Evolutionary conservation across 2,888 invertebrate species (phyloP), one percentile per base, ranked within the genome.

Genomic region (Tachina fera): DNA sequence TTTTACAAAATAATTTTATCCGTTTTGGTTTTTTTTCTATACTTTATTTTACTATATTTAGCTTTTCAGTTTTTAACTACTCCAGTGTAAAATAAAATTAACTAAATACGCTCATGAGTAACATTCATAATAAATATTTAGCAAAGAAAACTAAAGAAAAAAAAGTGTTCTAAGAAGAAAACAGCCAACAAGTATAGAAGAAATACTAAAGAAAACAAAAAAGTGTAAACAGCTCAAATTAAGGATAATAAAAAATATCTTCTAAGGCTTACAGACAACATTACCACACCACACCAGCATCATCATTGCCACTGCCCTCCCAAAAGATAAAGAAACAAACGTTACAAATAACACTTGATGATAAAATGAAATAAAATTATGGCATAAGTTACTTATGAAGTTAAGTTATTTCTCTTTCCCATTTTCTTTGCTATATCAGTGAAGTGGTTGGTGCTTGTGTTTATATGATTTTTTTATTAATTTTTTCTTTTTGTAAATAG

Each of bases 91-190:
- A 85, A 88, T 88, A 87, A 88, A 88, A 88, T 88, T 86, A 87
- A 86, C 87, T 87, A 87, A 88, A 87, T 86, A 87, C 71, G 80
- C 87, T 87, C 87, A 87, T 75, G 88, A 88, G 88, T 80, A 86
- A 85, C 85, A 88, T 86, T 87, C 75, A 87, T 78, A 87, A 87
- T 87, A 87, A 87, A 85, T 88, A 83, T 80, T 79, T 77, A 83
- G 78, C 68, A 81, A 72, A 75, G 70, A 58, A 87, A 61, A 10
- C 22, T 41, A 4, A 60, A 63, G 51, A 41, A 63, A 41, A 63
- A 75, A 58, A 49, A 75, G 14, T 3, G 41, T 60, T 19, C 1
- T 53, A 53, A 72, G 56, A 70, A 31, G 6, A 67, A 80, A 67
- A 49, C 9, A 71, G n/a, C 19, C 49, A 16, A 19, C 31, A 65